Conservation (phyloP, 1,140 invertebrate genomes). For the Pseudomyrmex pallidus region DNA sequence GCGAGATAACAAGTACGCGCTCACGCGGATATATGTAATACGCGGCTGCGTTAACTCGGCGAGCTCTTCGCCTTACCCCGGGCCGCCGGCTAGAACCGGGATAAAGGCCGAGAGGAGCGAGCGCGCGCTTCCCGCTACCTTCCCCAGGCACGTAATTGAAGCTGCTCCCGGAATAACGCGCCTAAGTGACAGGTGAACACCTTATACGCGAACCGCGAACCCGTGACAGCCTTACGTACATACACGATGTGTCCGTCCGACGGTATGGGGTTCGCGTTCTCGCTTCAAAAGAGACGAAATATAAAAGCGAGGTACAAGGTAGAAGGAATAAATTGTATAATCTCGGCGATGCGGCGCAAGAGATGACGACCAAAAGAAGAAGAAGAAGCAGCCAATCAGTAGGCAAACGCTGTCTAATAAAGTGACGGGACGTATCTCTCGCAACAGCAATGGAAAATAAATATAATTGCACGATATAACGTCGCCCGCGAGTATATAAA, state of each 20-base stretch:
- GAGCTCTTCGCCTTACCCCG: neutral
- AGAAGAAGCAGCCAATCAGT: conserved; percentile 3
- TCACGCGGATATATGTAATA: neutral
- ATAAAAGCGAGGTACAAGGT: conserved; percentile 15
- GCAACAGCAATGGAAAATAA: too few species aligned
- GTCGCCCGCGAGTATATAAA: neutral
- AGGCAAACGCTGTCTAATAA: neutral
- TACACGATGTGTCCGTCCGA: neutral
- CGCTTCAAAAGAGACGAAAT: conserved; percentile 10
- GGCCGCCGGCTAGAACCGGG: neutral
- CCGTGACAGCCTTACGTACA: conserved; percentile 43
- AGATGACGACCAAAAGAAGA: neutral
- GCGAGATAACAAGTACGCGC: conserved; percentile 34
- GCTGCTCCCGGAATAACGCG: conserved; percentile 75
- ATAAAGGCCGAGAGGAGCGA: conserved; percentile 26
- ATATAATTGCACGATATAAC: too few species aligned
- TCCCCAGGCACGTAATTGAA: conserved; percentile 76
- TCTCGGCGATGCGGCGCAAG: neutral
- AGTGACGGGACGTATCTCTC: neutral
- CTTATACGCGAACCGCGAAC: conserved; percentile 76
- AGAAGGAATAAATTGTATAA: conserved; percentile 24
- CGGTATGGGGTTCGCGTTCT: neutral
- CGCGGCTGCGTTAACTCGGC: neutral
- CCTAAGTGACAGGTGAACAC: conserved; percentile 81
- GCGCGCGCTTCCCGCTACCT: neutral